Evolutionary conservation across 2,113 vertebrate species (phyloP).

Genomic region (Gadus chalcogrammus): DNA sequence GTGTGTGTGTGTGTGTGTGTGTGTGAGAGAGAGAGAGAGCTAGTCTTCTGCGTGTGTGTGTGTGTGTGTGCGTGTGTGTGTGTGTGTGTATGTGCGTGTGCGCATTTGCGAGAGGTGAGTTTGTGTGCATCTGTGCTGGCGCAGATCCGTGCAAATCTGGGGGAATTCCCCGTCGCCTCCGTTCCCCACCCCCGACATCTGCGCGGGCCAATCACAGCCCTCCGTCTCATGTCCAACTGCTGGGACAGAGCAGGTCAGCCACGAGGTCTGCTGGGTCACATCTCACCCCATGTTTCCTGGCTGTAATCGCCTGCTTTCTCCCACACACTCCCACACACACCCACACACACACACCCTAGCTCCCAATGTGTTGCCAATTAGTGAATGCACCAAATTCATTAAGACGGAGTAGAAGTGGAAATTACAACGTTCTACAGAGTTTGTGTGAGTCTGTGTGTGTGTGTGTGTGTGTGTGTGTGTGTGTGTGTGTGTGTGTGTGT

Average conservation of each 20-base stretch:
- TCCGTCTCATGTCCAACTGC: slow-evolving; percentile 44
- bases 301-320: slow-evolving; percentile 17
- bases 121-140: slow-evolving; percentile 25
- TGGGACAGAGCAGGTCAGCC: slow-evolving; percentile 47
- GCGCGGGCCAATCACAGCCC: slow-evolving; percentile 42
- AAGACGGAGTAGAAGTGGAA: no score
- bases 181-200: slow-evolving; percentile 19
- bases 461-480: slow-evolving; percentile 10
- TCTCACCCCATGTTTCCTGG: slow-evolving; percentile 47
- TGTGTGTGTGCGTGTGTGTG: background rate
- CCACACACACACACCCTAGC: no score
- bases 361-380: no score
- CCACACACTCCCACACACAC: background rate
- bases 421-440: no score
- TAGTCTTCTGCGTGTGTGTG: background rate
- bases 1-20: background rate
- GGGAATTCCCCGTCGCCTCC: slow-evolving; percentile 59
- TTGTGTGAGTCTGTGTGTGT: background rate
- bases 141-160: slow-evolving; percentile 51
- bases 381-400: no score
- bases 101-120: no score
- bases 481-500: slow-evolving; percentile 8
- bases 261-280: slow-evolving; percentile 40
- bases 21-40: background rate
- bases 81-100: background rate